Percentiles rank a stretch among this genome's conserved stretches.
phyloP scores from a whole-genome alignment of 2,888 invertebrate species.

The Priocnemis perturbator region DNA sequence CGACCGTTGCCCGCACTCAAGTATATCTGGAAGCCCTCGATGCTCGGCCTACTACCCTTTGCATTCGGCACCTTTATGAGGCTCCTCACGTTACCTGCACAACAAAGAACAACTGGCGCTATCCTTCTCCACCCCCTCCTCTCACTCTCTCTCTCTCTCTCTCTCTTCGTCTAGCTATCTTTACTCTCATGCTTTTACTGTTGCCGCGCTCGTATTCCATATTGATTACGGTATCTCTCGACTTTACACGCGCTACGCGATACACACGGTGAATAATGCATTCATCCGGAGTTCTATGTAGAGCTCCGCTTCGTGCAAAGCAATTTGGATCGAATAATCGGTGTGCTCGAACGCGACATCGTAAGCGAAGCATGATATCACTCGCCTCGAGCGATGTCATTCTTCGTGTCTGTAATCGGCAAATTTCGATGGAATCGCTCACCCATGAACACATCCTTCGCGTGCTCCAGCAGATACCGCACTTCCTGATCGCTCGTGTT shows the following conservation, averaged over 20 bases:
- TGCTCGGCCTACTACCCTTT: slow-evolving; percentile 59
- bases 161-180: no score
- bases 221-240: not conserved
- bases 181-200: no score
- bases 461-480: slow-evolving; percentile 67
- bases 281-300: no score
- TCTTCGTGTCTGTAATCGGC: no score
- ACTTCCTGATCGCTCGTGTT: slow-evolving; percentile 66
- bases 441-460: slow-evolving; percentile 73
- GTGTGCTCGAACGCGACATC: no score
- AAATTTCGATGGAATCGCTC: slow-evolving; percentile 17
- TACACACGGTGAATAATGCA: no score
- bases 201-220: no score
- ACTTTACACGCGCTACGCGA: not conserved
- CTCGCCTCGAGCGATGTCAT: no score
- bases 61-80: slow-evolving; percentile 64
- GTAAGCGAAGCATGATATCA: no score
- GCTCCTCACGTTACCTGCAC: slow-evolving; percentile 65
- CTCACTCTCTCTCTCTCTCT: not conserved
- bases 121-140: not conserved
- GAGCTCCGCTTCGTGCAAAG: no score
- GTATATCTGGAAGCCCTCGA: slow-evolving; percentile 67
- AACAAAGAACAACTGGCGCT: not conserved
- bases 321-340: no score
- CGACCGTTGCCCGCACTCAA: slow-evolving; percentile 73